Evolutionary conservation across 2,888 invertebrate genomes (phyloP).

Genomic region (Tholera decimalis): DNA sequence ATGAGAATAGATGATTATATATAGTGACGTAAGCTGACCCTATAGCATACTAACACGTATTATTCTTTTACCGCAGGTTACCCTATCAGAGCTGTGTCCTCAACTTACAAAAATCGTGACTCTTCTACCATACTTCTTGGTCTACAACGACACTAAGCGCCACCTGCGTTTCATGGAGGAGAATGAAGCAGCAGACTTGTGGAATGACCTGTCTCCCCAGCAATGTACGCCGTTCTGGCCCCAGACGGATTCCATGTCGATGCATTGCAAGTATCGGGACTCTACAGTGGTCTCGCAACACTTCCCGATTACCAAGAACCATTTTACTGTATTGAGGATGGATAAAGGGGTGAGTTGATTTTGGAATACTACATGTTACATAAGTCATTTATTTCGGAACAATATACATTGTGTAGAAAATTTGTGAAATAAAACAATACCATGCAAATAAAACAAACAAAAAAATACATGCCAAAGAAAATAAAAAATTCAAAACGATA

Average conservation of each 20-base stretch:
- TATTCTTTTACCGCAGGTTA: constrained; percentile 81
- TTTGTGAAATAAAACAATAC: too few relatives aligned
- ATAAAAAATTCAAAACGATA: too few relatives aligned
- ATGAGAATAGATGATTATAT: too few relatives aligned
- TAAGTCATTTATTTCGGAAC: too few relatives aligned
- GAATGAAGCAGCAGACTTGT: constrained; percentile 96
- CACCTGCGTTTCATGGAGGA: constrained; percentile 95
- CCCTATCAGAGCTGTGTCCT: constrained; percentile 94
- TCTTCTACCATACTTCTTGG: constrained; percentile 95
- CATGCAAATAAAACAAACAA: too few relatives aligned
- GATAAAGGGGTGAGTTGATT: constrained; percentile 94
- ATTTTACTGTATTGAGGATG: constrained; percentile 95
- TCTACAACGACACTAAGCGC: constrained; percentile 93
- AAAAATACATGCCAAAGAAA: too few relatives aligned
- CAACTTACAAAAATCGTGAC: constrained; percentile 95
- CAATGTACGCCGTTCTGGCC: constrained; percentile 96
- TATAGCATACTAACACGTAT: too few relatives aligned
- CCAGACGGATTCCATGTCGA: constrained; percentile 95
- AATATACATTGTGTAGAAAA: too few relatives aligned
- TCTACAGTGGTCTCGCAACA: constrained; percentile 95
- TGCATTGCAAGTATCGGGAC: constrained; percentile 95
- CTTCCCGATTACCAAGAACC: constrained; percentile 93
- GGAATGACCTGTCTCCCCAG: constrained; percentile 94
- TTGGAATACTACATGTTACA: too few relatives aligned
- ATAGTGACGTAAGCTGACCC: too few relatives aligned